Evolutionary conservation across 2,888 invertebrate species (phyloP), one percentile per base, ranked within the genome.

Genomic region (Acronicta psi): DNA sequence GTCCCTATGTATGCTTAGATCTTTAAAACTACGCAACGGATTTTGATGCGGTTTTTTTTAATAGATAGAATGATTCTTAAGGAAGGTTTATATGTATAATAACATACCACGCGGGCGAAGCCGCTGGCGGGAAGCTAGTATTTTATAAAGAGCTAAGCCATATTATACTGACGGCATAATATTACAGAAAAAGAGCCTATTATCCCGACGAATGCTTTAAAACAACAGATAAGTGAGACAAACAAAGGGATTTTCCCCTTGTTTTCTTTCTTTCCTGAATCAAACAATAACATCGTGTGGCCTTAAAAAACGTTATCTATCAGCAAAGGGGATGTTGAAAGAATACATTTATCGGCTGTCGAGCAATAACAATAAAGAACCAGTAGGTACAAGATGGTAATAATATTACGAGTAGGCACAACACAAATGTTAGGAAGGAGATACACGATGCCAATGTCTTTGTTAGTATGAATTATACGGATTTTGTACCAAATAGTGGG

Each of bases 401-500:
- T 70, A 73, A 77, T 72, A 78, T 73, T 66, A 71, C 61, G 37
- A 63, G 59, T 62, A 59, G 56, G 56, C 50, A 70, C 59, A 67
- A 59, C 46, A 58, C 50, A 59, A 74, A 59, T 55, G 60, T 55
- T 60, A 23, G 42, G 37, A 53, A 73, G 62, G 34, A 56, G 56
- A 25, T 47, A 34, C 57, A 69, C 69, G 67, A 70, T 73, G 75
- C 74, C 73, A 55, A 82, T 81, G 80, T 82, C 81, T 85, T 85
- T 85, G 84, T 85, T 82, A 79, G 70, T 72, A 77, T 84, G 83
- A 87, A 80, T 83, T 86, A 88, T 85, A 82, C 75, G 80, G 81
- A 83, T 79, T 82, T 80, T 79, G 82, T 82, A 79, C 79, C 80
- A 79, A 80, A 84, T 83, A 83, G 81, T 84, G 79, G 81, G 73